phyloP scores from a whole-genome alignment of 1,140 invertebrate species.

The Wasmannia auropunctata region DNA sequence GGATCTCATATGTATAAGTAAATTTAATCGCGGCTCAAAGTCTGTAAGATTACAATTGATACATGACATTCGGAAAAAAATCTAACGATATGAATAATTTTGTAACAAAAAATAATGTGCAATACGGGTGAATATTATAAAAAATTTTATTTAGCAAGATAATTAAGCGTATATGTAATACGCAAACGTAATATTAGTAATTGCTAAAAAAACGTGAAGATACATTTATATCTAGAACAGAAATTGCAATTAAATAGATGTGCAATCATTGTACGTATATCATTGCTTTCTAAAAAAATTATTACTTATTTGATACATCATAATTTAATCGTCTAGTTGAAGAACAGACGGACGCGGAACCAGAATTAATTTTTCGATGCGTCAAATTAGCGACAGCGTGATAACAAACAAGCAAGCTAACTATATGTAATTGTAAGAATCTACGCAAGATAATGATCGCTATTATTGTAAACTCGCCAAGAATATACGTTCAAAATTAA shows the following conservation, averaged over 20 bases:
- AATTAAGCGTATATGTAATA: background rate
- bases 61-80: background rate
- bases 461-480: background rate
- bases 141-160: background rate
- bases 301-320: background rate
- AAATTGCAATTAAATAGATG: background rate
- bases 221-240: background rate
- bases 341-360: background rate
- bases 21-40: background rate
- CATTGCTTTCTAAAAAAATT: background rate
- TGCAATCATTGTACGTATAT: background rate
- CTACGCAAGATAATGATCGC: slow-evolving; percentile 8
- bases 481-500: background rate
- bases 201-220: background rate
- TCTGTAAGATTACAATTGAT: background rate
- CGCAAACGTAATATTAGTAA: background rate
- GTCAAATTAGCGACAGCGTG: slow-evolving; percentile 2
- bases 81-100: background rate
- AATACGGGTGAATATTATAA: background rate
- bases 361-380: background rate
- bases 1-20: background rate
- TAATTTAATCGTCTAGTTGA: slow-evolving; percentile 1
- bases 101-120: background rate
- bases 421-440: background rate
- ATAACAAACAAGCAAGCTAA: background rate